Conservation (phyloP, 1,140 invertebrate genomes). For the Amyelois transitella region DNA sequence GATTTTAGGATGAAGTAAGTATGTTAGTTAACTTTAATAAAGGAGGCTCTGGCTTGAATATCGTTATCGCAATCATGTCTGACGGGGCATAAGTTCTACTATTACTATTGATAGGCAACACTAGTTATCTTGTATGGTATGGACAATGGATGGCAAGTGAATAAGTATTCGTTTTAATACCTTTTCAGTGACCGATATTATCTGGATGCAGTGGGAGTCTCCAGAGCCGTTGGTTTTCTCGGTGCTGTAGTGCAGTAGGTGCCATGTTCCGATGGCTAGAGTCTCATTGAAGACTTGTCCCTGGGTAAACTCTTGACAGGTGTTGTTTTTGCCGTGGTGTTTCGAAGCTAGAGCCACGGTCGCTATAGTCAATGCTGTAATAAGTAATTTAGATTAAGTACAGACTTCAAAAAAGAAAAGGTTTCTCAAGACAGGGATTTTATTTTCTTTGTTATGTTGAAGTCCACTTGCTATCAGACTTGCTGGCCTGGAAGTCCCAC, state of each 20-base stretch:
- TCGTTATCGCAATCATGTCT: too few species aligned
- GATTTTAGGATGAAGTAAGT: too few species aligned
- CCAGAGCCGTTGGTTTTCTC: constrained; percentile 39
- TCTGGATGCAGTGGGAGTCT: constrained; percentile 46
- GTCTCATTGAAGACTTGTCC: constrained; percentile 48
- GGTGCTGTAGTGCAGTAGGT: constrained; percentile 48
- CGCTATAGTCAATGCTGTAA: neutral
- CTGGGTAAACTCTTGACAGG: constrained; percentile 46
- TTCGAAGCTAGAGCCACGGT: constrained; percentile 12
- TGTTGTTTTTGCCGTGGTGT: constrained; percentile 30
- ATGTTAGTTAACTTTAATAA: too few species aligned
- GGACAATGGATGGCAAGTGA: neutral
- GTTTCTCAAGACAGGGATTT: too few species aligned
- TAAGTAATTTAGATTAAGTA: neutral
- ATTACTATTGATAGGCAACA: too few species aligned
- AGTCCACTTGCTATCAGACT: too few species aligned
- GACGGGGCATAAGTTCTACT: too few species aligned
- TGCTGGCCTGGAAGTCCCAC: too few species aligned
- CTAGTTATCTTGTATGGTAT: too few species aligned
- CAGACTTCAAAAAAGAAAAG: neutral
- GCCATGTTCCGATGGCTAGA: constrained; percentile 50
- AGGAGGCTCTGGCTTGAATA: too few species aligned
- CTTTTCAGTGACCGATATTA: constrained; percentile 36
- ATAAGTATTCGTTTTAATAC: constrained; percentile 20
- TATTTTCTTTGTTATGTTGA: too few species aligned